These are phyloP conservation scores for Planiliza haematocheilus DNA, from an alignment of 2,113 vertebrate genomes.

Conservation along the genomic window DNA sequence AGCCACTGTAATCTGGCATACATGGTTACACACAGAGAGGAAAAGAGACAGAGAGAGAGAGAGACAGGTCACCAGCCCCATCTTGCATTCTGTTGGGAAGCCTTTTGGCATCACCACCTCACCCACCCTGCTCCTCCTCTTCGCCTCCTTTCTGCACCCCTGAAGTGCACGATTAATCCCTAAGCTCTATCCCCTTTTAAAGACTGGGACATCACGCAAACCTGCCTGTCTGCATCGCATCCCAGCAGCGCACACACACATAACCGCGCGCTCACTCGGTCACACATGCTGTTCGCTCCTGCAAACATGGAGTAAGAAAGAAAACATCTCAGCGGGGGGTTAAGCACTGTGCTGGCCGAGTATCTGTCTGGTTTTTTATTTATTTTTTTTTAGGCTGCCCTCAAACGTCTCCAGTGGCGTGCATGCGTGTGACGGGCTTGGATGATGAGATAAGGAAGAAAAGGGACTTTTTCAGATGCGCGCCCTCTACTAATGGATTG, in stretches of 20 bases:
- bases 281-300: constrained; percentile 40
- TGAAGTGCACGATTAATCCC: constrained; percentile 78
- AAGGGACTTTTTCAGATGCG: constrained; percentile 36
- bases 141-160: constrained; percentile 66
- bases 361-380: constrained; percentile 28
- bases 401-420: constrained; percentile 47
- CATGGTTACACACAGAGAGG: constrained; percentile 27
- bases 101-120: constrained; percentile 62
- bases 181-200: constrained; percentile 70
- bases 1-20: constrained; percentile 64
- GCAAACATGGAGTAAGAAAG: constrained; percentile 46
- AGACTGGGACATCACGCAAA: constrained; percentile 75
- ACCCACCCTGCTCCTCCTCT: constrained; percentile 37
- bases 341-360: constrained; percentile 50
- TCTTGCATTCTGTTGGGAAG: constrained; percentile 69
- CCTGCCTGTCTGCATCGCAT: constrained; percentile 60
- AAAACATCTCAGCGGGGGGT: constrained; percentile 59
- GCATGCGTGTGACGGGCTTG: constrained; percentile 38
- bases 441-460: constrained; percentile 36
- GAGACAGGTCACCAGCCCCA: constrained; percentile 40
- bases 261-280: constrained; percentile 11
- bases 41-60: constrained; percentile 37
- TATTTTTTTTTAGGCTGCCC: background rate
- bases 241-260: constrained; percentile 29
- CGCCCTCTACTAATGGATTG: constrained; percentile 18